Base-by-base conservation (phyloP, 2,797 vertebrate genomes). In the Yasuhikotakia modesta region DNA sequence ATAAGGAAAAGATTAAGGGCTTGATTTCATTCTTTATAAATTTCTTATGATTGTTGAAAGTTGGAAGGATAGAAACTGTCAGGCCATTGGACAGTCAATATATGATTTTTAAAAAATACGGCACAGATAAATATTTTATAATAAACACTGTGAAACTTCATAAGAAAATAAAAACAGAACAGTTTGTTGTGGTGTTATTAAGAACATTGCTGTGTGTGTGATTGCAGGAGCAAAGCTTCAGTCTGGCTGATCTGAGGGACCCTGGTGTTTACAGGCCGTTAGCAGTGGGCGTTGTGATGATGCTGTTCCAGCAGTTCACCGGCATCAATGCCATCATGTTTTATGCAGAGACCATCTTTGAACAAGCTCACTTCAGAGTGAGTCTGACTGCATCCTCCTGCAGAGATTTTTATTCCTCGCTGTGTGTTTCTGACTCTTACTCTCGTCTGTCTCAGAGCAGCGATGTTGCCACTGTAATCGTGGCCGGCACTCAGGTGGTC, bases 281-380 rank as follows among this genome's bases (percentile, higher is more conserved):
- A 65, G 0, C 87, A 58, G 92, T 95, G 1, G 95, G 95, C 4
- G 0, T 96, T 43, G 84, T 92, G 57, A 89, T 98, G 78, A 98
- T 98, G 97, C 58, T 94, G 22, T 94, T 98, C 69, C 97, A 98
- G 90, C 97, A 98, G 89, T 90, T 94, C 60, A 95, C 95, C 0
- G 97, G 97, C 10, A 94, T 98, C 90, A 98, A 98, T 0, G 96
- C 95, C 12, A 89, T 98, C 85, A 97, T 97, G 96, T 98, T 98
- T 87, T 98, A 98, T 4, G 95, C 95, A 0, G 89, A 97, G 85
- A 94, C 87, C 55, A 96, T 98, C 71, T 98, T 98, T 60, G 89
- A 96, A 79, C 90, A 95, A 58, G 96, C 97, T 11, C 88, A 95
- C 80, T 95, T 98, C 81, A 88, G 95, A 93, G 96, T 96, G 86